Conservation (phyloP, 2,113 vertebrate species). For the Gyps fulvus region DNA sequence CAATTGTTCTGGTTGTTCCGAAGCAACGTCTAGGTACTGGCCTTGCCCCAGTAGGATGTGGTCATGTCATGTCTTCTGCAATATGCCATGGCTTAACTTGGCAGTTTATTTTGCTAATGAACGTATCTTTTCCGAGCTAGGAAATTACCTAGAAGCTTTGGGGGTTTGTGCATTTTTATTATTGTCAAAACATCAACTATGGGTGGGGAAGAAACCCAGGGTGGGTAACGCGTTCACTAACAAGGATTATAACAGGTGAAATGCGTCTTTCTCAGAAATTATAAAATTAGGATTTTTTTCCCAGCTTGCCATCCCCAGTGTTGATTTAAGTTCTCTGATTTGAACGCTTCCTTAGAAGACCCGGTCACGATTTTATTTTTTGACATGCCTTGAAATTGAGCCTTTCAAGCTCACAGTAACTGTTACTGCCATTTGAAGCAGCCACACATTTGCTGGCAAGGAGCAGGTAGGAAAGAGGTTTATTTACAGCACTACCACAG, state of each 20-base stretch:
- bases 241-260: background rate
- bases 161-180: background rate
- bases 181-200: background rate
- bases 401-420: background rate
- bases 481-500: background rate
- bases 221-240: background rate
- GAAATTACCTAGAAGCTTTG: background rate
- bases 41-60: background rate
- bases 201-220: background rate
- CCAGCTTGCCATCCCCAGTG: background rate
- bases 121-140: background rate
- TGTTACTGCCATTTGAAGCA: background rate
- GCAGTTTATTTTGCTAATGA: background rate
- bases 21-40: background rate
- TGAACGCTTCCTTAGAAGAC: background rate
- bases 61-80: background rate
- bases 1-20: slow-evolving; percentile 42
- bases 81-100: background rate
- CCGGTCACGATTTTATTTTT: rapidly evolving
- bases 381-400: background rate
- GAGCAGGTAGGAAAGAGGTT: background rate
- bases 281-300: background rate
- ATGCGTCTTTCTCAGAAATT: background rate
- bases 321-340: background rate
- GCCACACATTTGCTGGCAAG: background rate